Evolutionary conservation across 2,888 invertebrate species (phyloP).

Genomic region (Crematogaster levior): DNA sequence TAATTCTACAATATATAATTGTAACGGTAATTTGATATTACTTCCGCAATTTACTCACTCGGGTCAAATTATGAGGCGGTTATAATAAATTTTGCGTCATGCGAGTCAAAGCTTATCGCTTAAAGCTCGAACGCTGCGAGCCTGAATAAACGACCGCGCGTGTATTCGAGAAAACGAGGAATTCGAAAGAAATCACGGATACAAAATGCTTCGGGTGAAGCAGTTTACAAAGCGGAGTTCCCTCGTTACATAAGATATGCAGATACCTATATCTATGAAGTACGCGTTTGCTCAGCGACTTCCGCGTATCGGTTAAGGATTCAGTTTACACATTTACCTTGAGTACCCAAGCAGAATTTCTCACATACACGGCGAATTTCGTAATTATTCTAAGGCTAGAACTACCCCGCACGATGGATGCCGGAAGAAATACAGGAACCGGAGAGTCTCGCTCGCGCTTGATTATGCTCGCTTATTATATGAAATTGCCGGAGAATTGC

Average conservation of each 20-base stretch:
- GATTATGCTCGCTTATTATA: slow-evolving; percentile 52
- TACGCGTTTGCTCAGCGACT: slow-evolving; percentile 52
- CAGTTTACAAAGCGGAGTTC: slow-evolving; percentile 32
- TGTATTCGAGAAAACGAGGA: slow-evolving; percentile 27
- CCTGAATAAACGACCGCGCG: slow-evolving; percentile 27
- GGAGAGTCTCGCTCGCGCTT: slow-evolving; percentile 45
- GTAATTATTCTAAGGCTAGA: slow-evolving; percentile 57
- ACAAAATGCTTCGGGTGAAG: slow-evolving; percentile 32
- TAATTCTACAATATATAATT: slow-evolving; percentile 36
- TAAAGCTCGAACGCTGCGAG: slow-evolving; percentile 3
- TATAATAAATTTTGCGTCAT: slow-evolving; percentile 23
- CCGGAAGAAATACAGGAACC: slow-evolving; percentile 58
- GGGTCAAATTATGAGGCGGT: background rate
- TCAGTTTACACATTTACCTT: slow-evolving; percentile 43
- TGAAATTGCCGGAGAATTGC: slow-evolving; percentile 60
- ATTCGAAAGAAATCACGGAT: slow-evolving; percentile 21
- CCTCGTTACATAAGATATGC: slow-evolving; percentile 39
- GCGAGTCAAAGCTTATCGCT: slow-evolving; percentile 29
- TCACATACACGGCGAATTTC: slow-evolving; percentile 35
- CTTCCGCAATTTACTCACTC: slow-evolving; percentile 19
- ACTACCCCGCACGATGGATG: slow-evolving; percentile 41
- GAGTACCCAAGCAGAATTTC: slow-evolving; percentile 30
- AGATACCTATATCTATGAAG: slow-evolving; percentile 34
- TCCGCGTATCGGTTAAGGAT: slow-evolving; percentile 56
- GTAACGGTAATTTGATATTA: slow-evolving; percentile 23